Conservation (phyloP, 2,888 invertebrate species). For the Resseliella maxima region DNA sequence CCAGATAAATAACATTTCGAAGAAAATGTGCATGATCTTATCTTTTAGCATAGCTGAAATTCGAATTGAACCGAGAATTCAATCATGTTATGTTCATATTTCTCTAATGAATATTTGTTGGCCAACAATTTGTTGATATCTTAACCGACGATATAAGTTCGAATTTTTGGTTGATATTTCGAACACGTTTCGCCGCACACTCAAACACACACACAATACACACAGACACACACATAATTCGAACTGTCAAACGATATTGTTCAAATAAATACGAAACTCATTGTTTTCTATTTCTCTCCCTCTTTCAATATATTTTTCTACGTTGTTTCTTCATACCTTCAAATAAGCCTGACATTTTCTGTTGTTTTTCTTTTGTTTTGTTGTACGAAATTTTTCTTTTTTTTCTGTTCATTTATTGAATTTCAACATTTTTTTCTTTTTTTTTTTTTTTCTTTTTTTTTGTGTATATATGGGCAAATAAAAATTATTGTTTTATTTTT, state of each 20-base stretch:
- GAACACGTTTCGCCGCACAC: neutral
- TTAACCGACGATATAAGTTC: neutral
- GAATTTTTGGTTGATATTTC: neutral
- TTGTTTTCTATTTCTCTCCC: constrained; percentile 40
- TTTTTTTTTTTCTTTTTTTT: neutral
- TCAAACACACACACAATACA: neutral
- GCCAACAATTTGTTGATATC: neutral
- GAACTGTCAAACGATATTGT: constrained; percentile 30
- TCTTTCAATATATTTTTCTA: neutral
- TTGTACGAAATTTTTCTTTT: neutral
- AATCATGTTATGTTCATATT: too few relatives aligned
- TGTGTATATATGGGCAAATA: neutral
- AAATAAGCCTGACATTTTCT: neutral
- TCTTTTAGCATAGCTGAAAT: too few relatives aligned
- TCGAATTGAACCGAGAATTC: neutral
- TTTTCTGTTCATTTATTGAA: neutral
- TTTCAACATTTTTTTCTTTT: neutral
- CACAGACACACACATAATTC: neutral
- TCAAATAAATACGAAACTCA: neutral
- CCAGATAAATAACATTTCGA: too few relatives aligned
- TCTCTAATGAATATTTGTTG: too few relatives aligned
- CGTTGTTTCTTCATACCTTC: neutral
- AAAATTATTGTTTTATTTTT: neutral
- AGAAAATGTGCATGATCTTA: too few relatives aligned
- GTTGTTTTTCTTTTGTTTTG: neutral